Conservation (phyloP, 1,140 invertebrate species). For the Leptopilina boulardi region DNA sequence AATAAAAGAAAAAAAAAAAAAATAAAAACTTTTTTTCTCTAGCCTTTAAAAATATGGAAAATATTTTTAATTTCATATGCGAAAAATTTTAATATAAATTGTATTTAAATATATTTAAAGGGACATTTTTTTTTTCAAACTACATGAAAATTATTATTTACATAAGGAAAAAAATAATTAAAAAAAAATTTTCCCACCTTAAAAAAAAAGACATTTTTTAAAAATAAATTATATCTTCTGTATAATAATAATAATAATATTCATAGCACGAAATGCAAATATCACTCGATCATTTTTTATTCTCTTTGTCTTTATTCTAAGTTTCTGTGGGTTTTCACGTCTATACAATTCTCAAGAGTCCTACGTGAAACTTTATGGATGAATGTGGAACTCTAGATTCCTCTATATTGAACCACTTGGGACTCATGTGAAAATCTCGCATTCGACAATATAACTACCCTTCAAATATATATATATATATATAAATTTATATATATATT, state of each 20-base stretch:
- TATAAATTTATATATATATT: neutral
- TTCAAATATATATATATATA: neutral
- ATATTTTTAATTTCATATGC: too few species aligned
- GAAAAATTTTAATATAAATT: too few species aligned
- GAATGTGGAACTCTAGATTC: neutral
- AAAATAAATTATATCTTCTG: too few species aligned
- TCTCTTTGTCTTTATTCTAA: slow-evolving; percentile 12
- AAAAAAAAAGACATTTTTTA: too few species aligned
- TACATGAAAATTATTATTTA: too few species aligned
- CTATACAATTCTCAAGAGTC: neutral
- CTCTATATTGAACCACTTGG: neutral
- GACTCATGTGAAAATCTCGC: neutral
- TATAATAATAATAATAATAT: neutral
- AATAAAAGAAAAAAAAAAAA: neutral
- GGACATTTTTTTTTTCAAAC: too few species aligned
- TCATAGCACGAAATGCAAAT: neutral
- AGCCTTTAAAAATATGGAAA: neutral
- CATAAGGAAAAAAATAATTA: too few species aligned
- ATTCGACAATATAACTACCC: neutral
- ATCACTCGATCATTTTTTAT: neutral
- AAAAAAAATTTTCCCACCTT: too few species aligned
- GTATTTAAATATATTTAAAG: too few species aligned
- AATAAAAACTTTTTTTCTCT: too few species aligned
- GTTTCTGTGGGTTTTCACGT: slow-evolving; percentile 1
- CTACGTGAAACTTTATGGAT: neutral